Base-by-base conservation (phyloP, 2,797 vertebrate genomes). In the Anguilla anguilla region DNA sequence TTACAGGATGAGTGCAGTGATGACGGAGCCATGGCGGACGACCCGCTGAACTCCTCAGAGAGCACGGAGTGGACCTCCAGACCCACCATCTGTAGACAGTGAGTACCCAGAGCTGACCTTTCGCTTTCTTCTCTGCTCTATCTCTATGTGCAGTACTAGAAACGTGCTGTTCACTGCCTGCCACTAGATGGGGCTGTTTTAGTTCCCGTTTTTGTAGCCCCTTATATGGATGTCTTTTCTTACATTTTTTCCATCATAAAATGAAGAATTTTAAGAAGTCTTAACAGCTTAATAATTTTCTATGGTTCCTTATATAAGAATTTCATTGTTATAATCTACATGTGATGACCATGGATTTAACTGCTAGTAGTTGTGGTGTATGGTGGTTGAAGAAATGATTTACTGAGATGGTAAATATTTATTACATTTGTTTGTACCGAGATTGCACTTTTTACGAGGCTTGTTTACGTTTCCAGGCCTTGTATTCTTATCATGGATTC, bases 401-500 rank as follows among this genome's bases (percentile, higher is more conserved):
- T 74, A 39, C 6, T 19, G 72, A 39, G 15, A 5, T 13, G 19
- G 31, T 31, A 72, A n/a, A 69, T 69, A 17, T 15, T 13, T 39
- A 15, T 67, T 67, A n/a, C n/a, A n/a, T 67, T 25, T 74, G 35
- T 35, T 35, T 74, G 69, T 74, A 49, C 43, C 3, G 43, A 81
- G 22, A 43, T 46, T 82, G 43, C 17, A 51, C 10, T 4, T 82
- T 46, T 25, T 25, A 82, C 51, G 35, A 49, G 22, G 25, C 79
- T 74, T 31, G 3, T 35, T 35, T 74, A 74, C 13, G 3, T 43
- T 51, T 61, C 72, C 93, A 99, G 98, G 94, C 98, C 98, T 39
- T 99, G 98, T 89, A 99, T 99, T 92, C 96, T 99, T 89, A 97
- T 99, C 90, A 99, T 99, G 98, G 98, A 99, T 94, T 99, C 98